Base-by-base conservation (phyloP, 2,113 vertebrate genomes). In the Balaeniceps rex region DNA sequence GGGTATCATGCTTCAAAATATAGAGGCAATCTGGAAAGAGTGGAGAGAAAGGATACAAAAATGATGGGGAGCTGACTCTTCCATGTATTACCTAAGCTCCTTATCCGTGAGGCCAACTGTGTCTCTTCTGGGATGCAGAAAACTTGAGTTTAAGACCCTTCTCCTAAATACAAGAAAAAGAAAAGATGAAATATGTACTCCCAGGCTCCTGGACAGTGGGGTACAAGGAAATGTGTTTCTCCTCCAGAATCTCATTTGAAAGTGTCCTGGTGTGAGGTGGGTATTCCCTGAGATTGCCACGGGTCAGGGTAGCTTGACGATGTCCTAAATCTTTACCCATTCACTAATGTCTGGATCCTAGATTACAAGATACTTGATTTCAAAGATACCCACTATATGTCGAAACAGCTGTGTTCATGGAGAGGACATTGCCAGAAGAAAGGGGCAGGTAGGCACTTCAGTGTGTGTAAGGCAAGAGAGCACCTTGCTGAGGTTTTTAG, bases 171-270 rank as follows among this genome's bases (percentile, higher is more conserved):
- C 3, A 83, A 52, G 28, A 1, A 3, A 65, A 58, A 54, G 33
- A 60, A 57, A 1, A 40, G 18, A 11, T 33, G 0, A 64, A 31
- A 29, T 51, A 26, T 2, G 2, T 71, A 51, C 8, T 55, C 7
- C 6, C 7, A 83, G 38, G 19, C 24, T 78, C 3, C 11, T 34
- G 34, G 12, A 42, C 29, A 38, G 17, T 44, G 31, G 17, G 3
- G 12, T 78, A 40, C 21, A 72, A 77, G 6, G 33, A 77, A 34
- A 36, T 19, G 6, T 47, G 16, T n/a, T 89, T 51, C 21, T 57
- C 70, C 42, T 78, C 42, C 10, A 91, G 31, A 40, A 63, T 49
- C 14, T 54, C 15, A 42, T 87, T 70, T 54, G 25, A 42, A 58
- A 82, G 2, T 38, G 16, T 80, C 68, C 11, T 34, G 8, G 3